phyloP scores from a whole-genome alignment of 2,888 invertebrate genomes.

The Synergus japonicus region DNA sequence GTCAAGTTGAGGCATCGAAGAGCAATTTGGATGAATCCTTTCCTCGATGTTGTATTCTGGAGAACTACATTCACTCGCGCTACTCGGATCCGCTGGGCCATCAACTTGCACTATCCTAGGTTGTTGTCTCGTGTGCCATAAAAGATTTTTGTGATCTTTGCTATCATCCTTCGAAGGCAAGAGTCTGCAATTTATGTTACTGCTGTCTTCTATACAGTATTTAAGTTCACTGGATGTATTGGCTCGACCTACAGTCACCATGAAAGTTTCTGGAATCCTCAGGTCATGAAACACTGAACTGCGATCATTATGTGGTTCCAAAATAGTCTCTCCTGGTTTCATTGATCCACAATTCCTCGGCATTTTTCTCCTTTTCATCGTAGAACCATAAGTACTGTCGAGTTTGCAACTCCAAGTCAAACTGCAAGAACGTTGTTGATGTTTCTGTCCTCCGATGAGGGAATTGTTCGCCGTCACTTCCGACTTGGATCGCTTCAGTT shows the following conservation, averaged over 20 bases:
- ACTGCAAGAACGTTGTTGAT: slow-evolving; percentile 84
- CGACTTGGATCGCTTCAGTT: slow-evolving; percentile 83
- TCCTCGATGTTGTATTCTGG: slow-evolving; percentile 73
- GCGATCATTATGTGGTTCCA: slow-evolving; percentile 67
- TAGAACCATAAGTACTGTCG: slow-evolving; percentile 79
- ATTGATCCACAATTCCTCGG: slow-evolving; percentile 68
- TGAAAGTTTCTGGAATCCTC: slow-evolving; percentile 77
- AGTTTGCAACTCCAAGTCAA: slow-evolving; percentile 85
- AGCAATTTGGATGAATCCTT: slow-evolving; percentile 50
- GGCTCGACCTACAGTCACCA: slow-evolving; percentile 74
- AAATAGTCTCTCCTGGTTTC: slow-evolving; percentile 68
- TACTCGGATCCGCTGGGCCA: slow-evolving; percentile 79
- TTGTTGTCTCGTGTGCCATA: slow-evolving; percentile 76
- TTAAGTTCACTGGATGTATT: slow-evolving; percentile 69
- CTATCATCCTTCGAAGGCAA: slow-evolving; percentile 68
- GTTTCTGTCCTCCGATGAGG: slow-evolving; percentile 73
- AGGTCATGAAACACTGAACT: slow-evolving; percentile 73
- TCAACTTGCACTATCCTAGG: slow-evolving; percentile 80
- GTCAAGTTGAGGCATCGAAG: slow-evolving; percentile 60
- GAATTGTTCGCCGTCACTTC: slow-evolving; percentile 79
- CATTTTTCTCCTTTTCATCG: slow-evolving; percentile 85
- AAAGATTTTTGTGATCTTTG: slow-evolving; percentile 75
- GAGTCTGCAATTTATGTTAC: slow-evolving; percentile 60
- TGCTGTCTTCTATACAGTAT: slow-evolving; percentile 66
- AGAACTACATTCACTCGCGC: slow-evolving; percentile 78